These are phyloP conservation scores for Ctenoplectra terminalis DNA, from an alignment of 1,140 invertebrate genomes.

Conservation along the genomic window DNA sequence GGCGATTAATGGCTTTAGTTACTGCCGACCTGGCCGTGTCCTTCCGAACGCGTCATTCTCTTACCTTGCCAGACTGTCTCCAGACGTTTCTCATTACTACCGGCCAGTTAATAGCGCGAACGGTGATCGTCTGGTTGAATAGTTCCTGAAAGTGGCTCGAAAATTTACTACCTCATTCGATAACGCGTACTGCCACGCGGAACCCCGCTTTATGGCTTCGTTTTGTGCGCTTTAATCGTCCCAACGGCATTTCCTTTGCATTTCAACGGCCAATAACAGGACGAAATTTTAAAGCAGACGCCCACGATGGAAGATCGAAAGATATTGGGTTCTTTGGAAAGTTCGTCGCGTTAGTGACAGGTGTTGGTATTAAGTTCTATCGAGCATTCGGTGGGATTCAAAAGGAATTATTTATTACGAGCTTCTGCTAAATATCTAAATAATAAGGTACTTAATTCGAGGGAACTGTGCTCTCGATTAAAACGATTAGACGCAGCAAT, in stretches of 20 bases:
- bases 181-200: not conserved
- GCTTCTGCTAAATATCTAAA: too few relatives aligned
- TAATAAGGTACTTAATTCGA: too few relatives aligned
- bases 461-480: too few relatives aligned
- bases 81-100: slow-evolving; percentile 66
- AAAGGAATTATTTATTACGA: too few relatives aligned
- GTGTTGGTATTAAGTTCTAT: too few relatives aligned
- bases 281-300: too few relatives aligned
- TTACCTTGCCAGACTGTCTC: slow-evolving; percentile 61
- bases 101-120: slow-evolving; percentile 64
- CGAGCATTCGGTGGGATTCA: too few relatives aligned
- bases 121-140: slow-evolving; percentile 44
- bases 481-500: too few relatives aligned
- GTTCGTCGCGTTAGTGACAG: too few relatives aligned
- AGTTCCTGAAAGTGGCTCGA: slow-evolving; percentile 32
- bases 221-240: not conserved
- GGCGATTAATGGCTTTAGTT: slow-evolving; percentile 77
- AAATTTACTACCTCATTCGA: slow-evolving; percentile 40
- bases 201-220: slow-evolving; percentile 1
- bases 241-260: not conserved
- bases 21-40: slow-evolving; percentile 65
- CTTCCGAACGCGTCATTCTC: slow-evolving; percentile 60
- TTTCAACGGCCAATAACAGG: not conserved
- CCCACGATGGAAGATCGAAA: not conserved
- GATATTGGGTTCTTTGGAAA: too few relatives aligned